Percentiles rank a stretch among this genome's conserved stretches.
Evolutionary conservation across 2,113 vertebrate genomes (phyloP).

Genomic region (Oriolus oriolus): DNA sequence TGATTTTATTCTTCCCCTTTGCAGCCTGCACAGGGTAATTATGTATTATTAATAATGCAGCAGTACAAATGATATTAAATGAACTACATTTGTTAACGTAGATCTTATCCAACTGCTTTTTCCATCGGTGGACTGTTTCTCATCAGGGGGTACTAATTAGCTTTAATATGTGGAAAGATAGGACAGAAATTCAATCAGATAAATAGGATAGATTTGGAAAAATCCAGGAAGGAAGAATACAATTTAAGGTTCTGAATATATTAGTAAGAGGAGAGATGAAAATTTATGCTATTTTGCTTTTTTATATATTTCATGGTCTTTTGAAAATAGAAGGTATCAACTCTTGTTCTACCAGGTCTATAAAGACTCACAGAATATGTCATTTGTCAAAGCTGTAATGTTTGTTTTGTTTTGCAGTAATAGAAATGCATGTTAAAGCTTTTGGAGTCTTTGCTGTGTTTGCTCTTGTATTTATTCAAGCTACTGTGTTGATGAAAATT

Average conservation of each 20-base stretch:
- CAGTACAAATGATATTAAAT: conserved; percentile 84
- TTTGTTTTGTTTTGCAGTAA: conserved; percentile 43
- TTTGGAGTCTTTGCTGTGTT: conserved; percentile 29
- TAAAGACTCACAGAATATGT: conserved; percentile 24
- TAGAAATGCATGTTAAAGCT: conserved; percentile 27
- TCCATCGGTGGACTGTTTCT: conserved; percentile 79
- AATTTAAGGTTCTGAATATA: conserved; percentile 31
- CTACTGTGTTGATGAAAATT: conserved; percentile 26
- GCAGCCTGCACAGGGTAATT: conserved; percentile 74
- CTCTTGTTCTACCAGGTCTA: background rate
- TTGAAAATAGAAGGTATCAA: conserved; percentile 4
- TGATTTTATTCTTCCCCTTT: conserved; percentile 73
- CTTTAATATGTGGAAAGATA: conserved; percentile 77
- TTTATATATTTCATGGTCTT: conserved; percentile 15
- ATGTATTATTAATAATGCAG: conserved; percentile 85
- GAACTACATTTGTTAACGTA: conserved; percentile 85
- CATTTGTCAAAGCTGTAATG: conserved; percentile 36
- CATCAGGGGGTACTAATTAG: conserved; percentile 83
- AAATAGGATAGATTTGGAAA: conserved; percentile 76
- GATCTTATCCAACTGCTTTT: conserved; percentile 83
- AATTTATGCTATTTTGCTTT: conserved; percentile 40
- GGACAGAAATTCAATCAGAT: conserved; percentile 80
- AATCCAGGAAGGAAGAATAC: conserved; percentile 67
- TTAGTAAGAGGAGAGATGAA: conserved; percentile 42
- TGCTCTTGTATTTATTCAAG: conserved; percentile 18